Conservation (phyloP, 2,113 vertebrate species). For the Prochilodus magdalenae region DNA sequence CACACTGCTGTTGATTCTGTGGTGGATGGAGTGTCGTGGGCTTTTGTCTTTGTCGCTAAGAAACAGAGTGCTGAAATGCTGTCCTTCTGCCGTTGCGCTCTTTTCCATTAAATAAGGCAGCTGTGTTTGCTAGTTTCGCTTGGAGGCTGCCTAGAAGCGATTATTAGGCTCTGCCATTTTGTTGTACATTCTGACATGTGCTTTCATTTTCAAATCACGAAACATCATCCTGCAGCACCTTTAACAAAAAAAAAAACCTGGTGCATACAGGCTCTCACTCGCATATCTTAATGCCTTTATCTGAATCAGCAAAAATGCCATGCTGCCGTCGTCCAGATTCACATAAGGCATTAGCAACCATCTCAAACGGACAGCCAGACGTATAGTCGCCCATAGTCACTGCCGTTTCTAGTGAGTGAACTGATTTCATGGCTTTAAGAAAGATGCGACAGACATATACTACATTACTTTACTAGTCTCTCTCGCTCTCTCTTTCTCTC, state of each 20-base stretch:
- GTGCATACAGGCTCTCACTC: background rate
- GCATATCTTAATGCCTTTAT: background rate
- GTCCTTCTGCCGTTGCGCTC: background rate
- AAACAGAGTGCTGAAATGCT: background rate
- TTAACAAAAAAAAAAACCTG: background rate
- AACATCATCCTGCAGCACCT: background rate
- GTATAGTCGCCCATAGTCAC: no score
- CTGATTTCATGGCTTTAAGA: no score
- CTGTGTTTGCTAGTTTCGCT: background rate
- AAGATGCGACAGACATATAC: no score
- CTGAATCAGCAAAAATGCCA: background rate
- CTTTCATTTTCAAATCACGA: background rate
- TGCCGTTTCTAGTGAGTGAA: no score
- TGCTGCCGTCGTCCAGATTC: background rate
- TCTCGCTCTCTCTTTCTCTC: no score
- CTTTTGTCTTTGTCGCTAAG: background rate
- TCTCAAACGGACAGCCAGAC: no score
- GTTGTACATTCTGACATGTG: background rate
- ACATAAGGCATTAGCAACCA: no score
- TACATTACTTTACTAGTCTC: no score
- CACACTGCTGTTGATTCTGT: background rate
- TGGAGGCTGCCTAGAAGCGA: background rate
- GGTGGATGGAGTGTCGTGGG: background rate
- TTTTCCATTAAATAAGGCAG: background rate
- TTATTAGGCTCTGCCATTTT: background rate